phyloP scores from a whole-genome alignment of 2,888 invertebrate genomes.

The Drosophila planitibia region DNA sequence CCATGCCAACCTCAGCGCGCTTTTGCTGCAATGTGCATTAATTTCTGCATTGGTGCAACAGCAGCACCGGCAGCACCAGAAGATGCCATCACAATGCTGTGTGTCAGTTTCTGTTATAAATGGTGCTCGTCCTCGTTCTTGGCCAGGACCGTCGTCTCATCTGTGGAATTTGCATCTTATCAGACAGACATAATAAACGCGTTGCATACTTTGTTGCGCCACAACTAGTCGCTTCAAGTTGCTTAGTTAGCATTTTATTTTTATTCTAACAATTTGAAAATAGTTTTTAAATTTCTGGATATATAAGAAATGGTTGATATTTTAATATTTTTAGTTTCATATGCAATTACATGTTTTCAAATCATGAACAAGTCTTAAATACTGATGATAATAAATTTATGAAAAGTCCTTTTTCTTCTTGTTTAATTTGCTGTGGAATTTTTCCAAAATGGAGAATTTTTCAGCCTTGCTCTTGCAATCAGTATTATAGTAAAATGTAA shows the following conservation, averaged over 20 bases:
- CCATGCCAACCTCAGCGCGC: slow-evolving; percentile 6
- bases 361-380: neutral
- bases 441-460: slow-evolving; percentile 16
- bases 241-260: neutral
- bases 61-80: slow-evolving; percentile 21
- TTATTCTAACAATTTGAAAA: neutral
- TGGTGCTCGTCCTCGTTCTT: slow-evolving; percentile 47
- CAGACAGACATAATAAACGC: slow-evolving; percentile 51
- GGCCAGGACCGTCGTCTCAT: slow-evolving; percentile 39
- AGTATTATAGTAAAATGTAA: slow-evolving; percentile 51
- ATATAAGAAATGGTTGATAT: neutral
- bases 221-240: slow-evolving; percentile 12
- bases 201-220: slow-evolving; percentile 51
- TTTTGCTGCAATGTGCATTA: slow-evolving; percentile 65
- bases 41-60: slow-evolving; percentile 62
- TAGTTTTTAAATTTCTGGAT: neutral
- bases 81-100: slow-evolving; percentile 50
- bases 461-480: slow-evolving; percentile 35
- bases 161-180: slow-evolving; percentile 64
- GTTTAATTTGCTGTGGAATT: slow-evolving; percentile 9
- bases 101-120: slow-evolving; percentile 71
- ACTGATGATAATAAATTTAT: neutral
- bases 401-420: neutral
- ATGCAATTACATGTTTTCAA: neutral
- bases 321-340: neutral